Evolutionary conservation across 2,888 invertebrate genomes (phyloP), one percentile per base, ranked within the genome.

Genomic region (Cyaniris semiargus): DNA sequence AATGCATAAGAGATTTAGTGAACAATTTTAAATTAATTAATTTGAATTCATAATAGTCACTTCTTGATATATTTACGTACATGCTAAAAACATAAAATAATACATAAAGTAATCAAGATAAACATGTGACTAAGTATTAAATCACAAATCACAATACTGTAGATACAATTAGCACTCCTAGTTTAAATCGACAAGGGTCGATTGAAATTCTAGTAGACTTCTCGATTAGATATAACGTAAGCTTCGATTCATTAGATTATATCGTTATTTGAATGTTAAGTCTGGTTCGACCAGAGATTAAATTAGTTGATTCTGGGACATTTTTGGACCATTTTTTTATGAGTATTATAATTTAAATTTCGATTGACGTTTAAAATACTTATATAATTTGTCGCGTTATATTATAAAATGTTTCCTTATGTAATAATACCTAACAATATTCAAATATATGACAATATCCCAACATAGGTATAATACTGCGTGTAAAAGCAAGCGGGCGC

Each of bases 81-180:
- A 15, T 31, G 27, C 53, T 53, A 66, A 66, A 66, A 31, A 27
- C 27, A 66, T 60, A 60, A 23, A 23, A 60, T 13, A n/a, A n/a
- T n/a, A n/a, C n/a, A n/a, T n/a, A n/a, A n/a, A 23, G 60, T 23
- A 53, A 27, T 44, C 7, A 13, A 15, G 53, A 27, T 23, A 27
- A 74, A 21, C 74, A 74, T 53, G 48, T 15, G 21, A 72, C 72
- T 72, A 7, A 5, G 34, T 34, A 34, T 71, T 10, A 38, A 71
- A 44, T 74, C 48, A 27, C 38, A 53, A 48, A 27, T 48, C 74
- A 44, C 23, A 23, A 44, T 74, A 74, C 15, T 74, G 74, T 74
- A 74, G 74, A 74, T 27, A 74, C 74, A 74, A 74, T 72, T 72
- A 72, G 74, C 74, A 74, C 74, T 53, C 48, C 21, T 74, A 74